Conservation (phyloP, 2,113 vertebrate genomes). For the Bolborhynchus lineola region DNA sequence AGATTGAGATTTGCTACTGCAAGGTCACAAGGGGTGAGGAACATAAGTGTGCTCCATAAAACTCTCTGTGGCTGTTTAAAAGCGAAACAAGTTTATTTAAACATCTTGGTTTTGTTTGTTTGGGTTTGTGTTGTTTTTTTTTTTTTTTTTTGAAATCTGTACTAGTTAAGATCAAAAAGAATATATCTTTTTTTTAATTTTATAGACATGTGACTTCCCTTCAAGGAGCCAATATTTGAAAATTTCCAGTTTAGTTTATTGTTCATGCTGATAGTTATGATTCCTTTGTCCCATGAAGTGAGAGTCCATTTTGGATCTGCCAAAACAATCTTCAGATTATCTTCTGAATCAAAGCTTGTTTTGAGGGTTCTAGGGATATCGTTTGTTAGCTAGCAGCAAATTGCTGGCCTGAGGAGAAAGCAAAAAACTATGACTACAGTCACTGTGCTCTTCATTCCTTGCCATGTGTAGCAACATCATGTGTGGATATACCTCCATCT, state of each 20-base stretch:
- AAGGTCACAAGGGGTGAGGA: not conserved
- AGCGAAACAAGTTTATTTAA: not conserved
- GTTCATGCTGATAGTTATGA: not conserved
- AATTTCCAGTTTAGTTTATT: not conserved
- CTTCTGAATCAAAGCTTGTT: not conserved
- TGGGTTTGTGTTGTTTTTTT: no score
- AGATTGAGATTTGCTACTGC: not conserved
- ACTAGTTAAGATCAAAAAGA: not conserved
- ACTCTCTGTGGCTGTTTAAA: not conserved
- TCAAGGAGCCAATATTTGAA: not conserved
- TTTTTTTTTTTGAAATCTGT: not conserved
- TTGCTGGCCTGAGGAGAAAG: not conserved
- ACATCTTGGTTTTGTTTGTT: not conserved
- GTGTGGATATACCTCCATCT: not conserved
- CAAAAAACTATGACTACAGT: not conserved
- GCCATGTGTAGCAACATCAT: accelerated
- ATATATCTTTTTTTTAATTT: not conserved
- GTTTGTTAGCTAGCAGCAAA: not conserved
- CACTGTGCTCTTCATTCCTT: not conserved
- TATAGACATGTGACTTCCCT: not conserved
- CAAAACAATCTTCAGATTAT: not conserved
- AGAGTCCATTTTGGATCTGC: not conserved
- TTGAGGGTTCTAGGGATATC: not conserved
- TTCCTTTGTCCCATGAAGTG: not conserved
- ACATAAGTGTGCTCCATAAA: not conserved